phyloP scores from a whole-genome alignment of 2,888 invertebrate species.

The Sisyra terminalis region DNA sequence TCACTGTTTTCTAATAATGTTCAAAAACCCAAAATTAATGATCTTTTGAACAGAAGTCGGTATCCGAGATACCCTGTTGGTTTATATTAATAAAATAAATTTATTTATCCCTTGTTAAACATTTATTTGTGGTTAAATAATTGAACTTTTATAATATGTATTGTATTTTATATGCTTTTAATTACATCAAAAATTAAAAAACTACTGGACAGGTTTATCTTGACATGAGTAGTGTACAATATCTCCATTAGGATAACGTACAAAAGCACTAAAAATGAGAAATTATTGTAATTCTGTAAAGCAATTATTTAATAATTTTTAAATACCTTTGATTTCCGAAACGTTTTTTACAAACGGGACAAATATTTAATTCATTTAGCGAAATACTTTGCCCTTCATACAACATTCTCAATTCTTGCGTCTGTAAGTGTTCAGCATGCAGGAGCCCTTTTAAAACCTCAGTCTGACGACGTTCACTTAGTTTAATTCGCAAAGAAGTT shows the following conservation, averaged over 20 bases:
- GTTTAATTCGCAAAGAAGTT: slow-evolving; percentile 56
- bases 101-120: no score
- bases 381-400: slow-evolving; percentile 70
- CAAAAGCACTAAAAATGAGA: slow-evolving; percentile 60
- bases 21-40: no score
- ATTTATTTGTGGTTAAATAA: no score
- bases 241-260: slow-evolving; percentile 79
- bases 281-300: slow-evolving; percentile 6
- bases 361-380: slow-evolving; percentile 75
- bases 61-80: no score
- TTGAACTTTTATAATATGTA: no score
- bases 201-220: slow-evolving; percentile 22
- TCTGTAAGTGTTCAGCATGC: slow-evolving; percentile 73
- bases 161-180: no score
- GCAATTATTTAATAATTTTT: not conserved
- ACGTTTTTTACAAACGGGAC: slow-evolving; percentile 82
- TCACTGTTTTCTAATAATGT: no score
- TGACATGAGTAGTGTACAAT: slow-evolving; percentile 88
- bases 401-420: slow-evolving; percentile 62
- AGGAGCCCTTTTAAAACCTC: slow-evolving; percentile 71
- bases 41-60: no score
- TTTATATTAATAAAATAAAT: no score
- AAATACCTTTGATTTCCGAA: slow-evolving; percentile 76
- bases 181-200: no score
- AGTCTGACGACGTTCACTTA: slow-evolving; percentile 53